Base-by-base conservation (phyloP, 2,113 vertebrate genomes). In the Rhombomys opimus region DNA sequence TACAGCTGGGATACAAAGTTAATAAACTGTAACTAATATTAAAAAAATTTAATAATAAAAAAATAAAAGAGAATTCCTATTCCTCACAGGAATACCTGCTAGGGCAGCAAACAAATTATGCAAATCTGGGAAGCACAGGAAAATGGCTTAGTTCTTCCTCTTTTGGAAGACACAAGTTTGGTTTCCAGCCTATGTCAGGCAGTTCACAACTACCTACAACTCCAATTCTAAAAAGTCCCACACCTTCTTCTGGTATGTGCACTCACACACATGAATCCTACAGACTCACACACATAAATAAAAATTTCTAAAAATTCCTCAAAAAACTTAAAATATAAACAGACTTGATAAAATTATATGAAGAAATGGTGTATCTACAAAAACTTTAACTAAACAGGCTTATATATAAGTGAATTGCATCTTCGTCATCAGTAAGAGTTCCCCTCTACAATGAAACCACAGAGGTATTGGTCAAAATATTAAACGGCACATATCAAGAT, bases 61-160 rank as follows among this genome's bases (percentile, higher is more conserved):
- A 41, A 41, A 41, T 41, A 41, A 41, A 41, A 41, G 41, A 97
- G 91, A 92, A 94, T 27, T 99, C 98, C 90, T 98, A 98, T 18
- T 99, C 98, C 70, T 41, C 41, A 41, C 41, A 41, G 82, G 98
- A 96, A 96, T 99, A 98, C 70, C 97, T 98, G 70, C 97, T 98
- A 68, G 98, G 87, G 22, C 73, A 63, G 77, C 98, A 98, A 27
- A 98, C 98, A 93, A 99, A 97, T 57, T 98, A 94, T 10, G 98
- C 96, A 0, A 98, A 97, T 98, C 98, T 98, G 87, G 98, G 98
- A 98, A 99, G 98, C 41, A 98, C 98, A 41, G 99, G 98, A 92
- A 99, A 7, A 85, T 46, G 59, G 38, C 13, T 46, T 46, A 85
- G 12, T 17, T 15, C 14, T n/a, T 61, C 2, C 22, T 61, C 22